Percentiles rank a stretch among this genome's conserved stretches.
These are phyloP conservation scores for Phrynocephalus vlangalii DNA, from an alignment of 2,797 vertebrate species.

Conservation along the genomic window DNA sequence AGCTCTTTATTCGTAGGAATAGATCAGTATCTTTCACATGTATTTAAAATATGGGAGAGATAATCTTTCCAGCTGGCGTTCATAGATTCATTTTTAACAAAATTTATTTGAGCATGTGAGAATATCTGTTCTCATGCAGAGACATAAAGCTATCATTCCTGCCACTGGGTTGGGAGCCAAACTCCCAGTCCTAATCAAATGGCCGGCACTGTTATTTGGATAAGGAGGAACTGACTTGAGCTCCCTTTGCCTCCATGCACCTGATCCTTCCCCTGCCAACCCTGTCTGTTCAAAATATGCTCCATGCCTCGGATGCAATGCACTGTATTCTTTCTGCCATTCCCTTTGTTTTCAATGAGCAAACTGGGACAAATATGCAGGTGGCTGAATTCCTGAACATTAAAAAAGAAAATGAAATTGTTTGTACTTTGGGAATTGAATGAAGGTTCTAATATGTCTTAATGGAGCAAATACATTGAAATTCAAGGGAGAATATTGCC, in stretches of 20 bases:
- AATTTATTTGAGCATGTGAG: neutral
- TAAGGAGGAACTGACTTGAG: neutral
- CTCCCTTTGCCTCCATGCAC: neutral
- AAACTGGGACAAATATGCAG: no score
- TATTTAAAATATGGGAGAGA: neutral
- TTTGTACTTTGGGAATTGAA: no score
- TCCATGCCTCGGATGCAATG: no score
- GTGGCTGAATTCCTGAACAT: no score
- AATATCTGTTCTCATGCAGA: constrained; percentile 5
- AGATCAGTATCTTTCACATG: neutral
- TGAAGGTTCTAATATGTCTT: no score
- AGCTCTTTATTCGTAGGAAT: neutral
- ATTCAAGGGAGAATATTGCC: no score
- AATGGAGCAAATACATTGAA: no score
- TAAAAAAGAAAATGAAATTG: no score
- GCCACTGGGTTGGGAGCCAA: neutral
- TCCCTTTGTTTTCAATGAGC: neutral
- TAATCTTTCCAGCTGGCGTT: constrained; percentile 5
- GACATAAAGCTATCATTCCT: neutral
- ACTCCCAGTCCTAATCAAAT: neutral
- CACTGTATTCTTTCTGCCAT: neutral
- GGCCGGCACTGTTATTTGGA: neutral
- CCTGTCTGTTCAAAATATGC: neutral
- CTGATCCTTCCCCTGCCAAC: neutral
- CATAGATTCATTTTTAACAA: neutral